A percentile compares a stretch with the other conserved stretches of the same genome.
Conservation (phyloP, 2,797 vertebrate species). For the Notamacropus eugenii region DNA sequence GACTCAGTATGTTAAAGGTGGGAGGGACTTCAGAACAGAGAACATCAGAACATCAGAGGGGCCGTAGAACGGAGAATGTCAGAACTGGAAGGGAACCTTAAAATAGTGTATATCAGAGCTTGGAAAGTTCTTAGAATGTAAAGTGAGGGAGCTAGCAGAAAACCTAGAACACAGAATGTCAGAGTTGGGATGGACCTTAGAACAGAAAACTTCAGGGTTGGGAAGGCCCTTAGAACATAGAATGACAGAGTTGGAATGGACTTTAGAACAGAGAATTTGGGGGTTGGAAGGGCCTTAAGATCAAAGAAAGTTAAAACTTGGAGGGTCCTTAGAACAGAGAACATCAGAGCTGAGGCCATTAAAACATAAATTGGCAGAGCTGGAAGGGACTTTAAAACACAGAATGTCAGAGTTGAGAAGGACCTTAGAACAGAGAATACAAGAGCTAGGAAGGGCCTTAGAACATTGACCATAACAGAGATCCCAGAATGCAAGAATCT, state of each 20-base stretch:
- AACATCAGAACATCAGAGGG: background rate
- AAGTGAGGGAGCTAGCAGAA: background rate
- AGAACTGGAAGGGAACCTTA: background rate
- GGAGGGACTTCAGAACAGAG: background rate
- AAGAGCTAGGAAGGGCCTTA: background rate
- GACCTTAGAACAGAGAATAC: background rate
- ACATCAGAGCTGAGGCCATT: background rate
- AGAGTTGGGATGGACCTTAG: background rate
- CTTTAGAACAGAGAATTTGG: background rate
- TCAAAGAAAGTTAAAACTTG: background rate
- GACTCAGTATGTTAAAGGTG: background rate
- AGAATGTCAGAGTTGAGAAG: background rate
- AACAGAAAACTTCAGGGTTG: background rate
- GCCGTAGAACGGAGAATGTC: background rate
- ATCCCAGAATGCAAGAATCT: background rate
- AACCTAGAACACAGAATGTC: background rate
- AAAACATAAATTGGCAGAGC: background rate
- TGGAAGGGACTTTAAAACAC: background rate
- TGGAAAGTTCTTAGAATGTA: too few species aligned
- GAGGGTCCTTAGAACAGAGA: background rate
- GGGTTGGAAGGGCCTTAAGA: background rate
- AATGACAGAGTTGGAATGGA: background rate
- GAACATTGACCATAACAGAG: background rate
- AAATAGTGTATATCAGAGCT: background rate
- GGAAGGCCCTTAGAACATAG: background rate